Conservation (phyloP, 2,113 vertebrate genomes). For the Seriola quinqueradiata region DNA sequence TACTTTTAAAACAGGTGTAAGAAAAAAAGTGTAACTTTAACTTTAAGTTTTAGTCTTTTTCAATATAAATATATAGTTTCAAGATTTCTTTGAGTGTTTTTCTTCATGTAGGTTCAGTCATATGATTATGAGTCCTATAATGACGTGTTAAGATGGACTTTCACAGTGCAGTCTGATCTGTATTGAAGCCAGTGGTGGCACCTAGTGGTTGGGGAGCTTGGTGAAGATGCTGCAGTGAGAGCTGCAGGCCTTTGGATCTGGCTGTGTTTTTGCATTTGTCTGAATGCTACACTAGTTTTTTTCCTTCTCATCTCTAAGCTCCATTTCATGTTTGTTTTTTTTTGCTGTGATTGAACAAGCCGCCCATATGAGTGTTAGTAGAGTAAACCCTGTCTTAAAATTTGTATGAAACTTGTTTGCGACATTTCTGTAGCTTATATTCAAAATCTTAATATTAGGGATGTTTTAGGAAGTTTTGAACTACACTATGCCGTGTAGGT, state of each 20-base stretch:
- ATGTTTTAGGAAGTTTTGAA: conserved; percentile 1
- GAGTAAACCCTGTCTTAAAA: neutral
- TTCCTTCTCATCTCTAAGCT: neutral
- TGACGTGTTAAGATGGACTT: conserved; percentile 2
- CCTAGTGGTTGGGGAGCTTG: conserved; percentile 75
- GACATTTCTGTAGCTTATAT: neutral
- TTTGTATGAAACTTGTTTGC: neutral
- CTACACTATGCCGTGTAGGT: neutral
- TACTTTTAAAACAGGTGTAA: conserved; percentile 26
- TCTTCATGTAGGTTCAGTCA: neutral
- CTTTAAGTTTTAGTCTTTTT: too few species aligned
- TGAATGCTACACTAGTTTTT: neutral
- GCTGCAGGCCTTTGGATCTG: neutral
- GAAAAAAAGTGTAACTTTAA: too few species aligned
- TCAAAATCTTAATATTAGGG: neutral
- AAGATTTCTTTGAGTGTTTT: neutral
- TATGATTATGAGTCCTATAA: neutral
- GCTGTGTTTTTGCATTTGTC: neutral
- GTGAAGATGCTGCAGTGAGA: conserved; percentile 36
- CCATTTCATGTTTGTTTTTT: neutral
- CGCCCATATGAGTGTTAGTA: neutral
- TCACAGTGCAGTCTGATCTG: neutral
- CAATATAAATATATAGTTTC: neutral
- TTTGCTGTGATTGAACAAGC: neutral
- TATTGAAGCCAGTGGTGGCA: conserved; percentile 74